phyloP scores from a whole-genome alignment of 2,888 invertebrate genomes.

The Amphipoea oculea region DNA sequence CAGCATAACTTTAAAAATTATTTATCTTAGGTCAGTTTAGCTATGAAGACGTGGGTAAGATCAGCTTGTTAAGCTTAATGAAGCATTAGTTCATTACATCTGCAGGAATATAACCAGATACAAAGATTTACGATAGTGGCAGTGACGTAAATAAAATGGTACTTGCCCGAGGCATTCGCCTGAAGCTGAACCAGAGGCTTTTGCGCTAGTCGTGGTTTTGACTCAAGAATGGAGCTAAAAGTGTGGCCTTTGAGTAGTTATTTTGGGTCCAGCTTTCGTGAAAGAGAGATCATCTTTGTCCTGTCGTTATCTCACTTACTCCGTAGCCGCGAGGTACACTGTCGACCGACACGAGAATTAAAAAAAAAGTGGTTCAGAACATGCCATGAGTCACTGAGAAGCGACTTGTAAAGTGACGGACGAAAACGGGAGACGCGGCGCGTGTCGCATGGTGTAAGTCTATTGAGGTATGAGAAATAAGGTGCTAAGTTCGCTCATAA shows the following conservation, averaged over 20 bases:
- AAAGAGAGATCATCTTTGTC: no score
- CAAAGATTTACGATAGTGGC: constrained; percentile 21
- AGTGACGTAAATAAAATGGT: not conserved
- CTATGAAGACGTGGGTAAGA: not conserved
- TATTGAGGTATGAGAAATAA: no score
- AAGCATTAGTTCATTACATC: constrained; percentile 19
- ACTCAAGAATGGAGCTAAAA: not conserved
- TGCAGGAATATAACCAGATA: not conserved
- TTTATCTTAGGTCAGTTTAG: constrained; percentile 20
- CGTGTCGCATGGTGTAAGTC: no score
- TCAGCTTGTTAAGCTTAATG: constrained; percentile 20
- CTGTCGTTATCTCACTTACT: no score
- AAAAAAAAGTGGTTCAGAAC: no score
- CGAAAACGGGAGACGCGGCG: no score
- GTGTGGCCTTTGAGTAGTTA: not conserved
- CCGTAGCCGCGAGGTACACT: no score
- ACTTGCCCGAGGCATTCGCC: not conserved
- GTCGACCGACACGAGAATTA: no score
- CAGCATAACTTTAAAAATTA: constrained; percentile 15
- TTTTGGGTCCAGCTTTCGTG: not conserved
- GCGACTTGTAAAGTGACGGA: no score
- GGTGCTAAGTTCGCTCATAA: no score
- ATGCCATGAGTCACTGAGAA: no score
- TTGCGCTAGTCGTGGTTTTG: not conserved
- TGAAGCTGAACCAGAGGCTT: not conserved